Percentiles rank a stretch among this genome's conserved stretches.
Evolutionary conservation across 2,113 vertebrate species (phyloP).

Genomic region (Phaetusa simplex): DNA sequence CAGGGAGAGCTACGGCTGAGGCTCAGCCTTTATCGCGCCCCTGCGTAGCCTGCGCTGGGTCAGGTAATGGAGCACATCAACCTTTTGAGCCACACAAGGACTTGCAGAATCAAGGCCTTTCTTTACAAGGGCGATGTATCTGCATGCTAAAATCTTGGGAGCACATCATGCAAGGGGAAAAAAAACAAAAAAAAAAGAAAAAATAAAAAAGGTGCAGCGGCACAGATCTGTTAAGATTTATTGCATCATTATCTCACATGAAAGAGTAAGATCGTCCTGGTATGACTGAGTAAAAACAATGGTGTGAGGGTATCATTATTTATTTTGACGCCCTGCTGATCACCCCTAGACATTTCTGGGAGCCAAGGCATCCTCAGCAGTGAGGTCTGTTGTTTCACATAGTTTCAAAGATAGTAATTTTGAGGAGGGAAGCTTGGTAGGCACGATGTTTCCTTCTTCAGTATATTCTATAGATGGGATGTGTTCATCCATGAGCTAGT

Average conservation of each 20-base stretch:
- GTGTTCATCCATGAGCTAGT: neutral
- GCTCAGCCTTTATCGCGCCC: neutral
- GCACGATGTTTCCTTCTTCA: neutral
- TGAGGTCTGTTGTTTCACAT: neutral
- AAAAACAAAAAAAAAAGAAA: neutral
- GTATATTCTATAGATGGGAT: neutral
- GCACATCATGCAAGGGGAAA: neutral
- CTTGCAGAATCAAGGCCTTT: neutral
- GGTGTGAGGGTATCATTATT: neutral
- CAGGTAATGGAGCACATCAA: neutral
- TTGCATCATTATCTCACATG: constrained; percentile 8
- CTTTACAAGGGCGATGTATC: neutral
- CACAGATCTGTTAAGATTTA: constrained; percentile 20
- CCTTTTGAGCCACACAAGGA: neutral
- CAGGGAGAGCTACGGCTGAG: neutral
- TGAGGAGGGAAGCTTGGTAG: neutral
- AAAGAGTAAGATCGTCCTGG: neutral
- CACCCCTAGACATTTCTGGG: neutral
- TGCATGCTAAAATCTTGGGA: neutral
- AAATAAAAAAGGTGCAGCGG: neutral
- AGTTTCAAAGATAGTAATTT: neutral
- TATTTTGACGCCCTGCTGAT: neutral
- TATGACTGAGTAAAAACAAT: constrained; percentile 30
- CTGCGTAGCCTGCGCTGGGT: neutral
- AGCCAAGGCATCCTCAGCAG: neutral